phyloP scores from a whole-genome alignment of 2,888 invertebrate genomes.

The Stenchaetothrips biformis region DNA sequence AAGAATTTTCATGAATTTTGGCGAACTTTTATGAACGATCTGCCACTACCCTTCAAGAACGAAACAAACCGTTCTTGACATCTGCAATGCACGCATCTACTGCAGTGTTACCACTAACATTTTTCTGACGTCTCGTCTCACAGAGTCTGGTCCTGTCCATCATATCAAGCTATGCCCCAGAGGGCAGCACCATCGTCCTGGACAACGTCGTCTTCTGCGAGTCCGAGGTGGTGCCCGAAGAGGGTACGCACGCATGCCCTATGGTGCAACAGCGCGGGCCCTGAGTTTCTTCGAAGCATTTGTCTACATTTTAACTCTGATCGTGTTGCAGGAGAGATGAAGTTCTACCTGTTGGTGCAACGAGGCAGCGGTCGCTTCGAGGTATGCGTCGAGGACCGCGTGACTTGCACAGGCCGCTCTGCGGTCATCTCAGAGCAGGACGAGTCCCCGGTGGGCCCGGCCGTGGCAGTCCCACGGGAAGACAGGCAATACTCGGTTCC shows the following conservation, averaged over 20 bases:
- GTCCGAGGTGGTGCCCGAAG: neutral
- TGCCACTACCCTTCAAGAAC: no score
- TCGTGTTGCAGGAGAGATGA: neutral
- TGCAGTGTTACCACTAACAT: neutral
- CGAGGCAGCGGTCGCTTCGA: slow-evolving; percentile 5
- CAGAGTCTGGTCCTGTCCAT: neutral
- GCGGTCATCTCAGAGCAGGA: neutral
- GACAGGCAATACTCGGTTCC: no score
- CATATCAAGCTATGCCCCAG: neutral
- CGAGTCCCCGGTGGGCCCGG: neutral
- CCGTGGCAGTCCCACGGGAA: neutral
- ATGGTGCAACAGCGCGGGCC: neutral
- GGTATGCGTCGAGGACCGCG: neutral
- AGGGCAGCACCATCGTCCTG: neutral
- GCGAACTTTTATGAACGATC: no score
- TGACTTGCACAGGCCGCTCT: neutral
- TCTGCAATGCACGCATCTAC: neutral
- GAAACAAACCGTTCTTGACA: no score
- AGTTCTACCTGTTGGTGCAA: neutral
- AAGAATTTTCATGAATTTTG: no score
- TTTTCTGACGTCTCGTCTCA: neutral
- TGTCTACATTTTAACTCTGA: no score
- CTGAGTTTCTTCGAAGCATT: neutral
- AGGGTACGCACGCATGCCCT: neutral
- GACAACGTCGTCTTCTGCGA: neutral